Conservation (phyloP, 2,113 vertebrate species). For the Archilochus colubris region DNA sequence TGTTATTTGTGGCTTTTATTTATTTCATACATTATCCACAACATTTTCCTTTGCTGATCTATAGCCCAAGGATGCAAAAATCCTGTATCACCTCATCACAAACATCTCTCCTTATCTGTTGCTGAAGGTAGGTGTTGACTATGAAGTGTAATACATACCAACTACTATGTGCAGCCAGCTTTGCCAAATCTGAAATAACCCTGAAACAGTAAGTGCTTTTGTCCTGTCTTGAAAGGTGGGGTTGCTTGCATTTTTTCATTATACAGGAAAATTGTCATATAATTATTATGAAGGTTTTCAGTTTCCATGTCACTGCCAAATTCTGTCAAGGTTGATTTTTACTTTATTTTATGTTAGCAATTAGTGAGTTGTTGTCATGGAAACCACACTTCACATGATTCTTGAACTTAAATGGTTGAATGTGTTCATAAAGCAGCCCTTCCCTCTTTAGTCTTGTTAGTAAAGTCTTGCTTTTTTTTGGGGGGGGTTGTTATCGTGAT, state of each 20-base stretch:
- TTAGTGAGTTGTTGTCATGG: constrained; percentile 82
- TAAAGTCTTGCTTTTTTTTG: constrained; percentile 28
- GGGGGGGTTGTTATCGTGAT: constrained; percentile 60
- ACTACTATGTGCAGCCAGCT: not conserved
- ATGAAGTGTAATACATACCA: constrained; percentile 16
- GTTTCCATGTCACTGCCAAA: constrained; percentile 61
- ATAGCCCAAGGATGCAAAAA: constrained; percentile 55
- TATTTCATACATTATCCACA: constrained; percentile 34
- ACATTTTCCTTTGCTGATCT: constrained; percentile 36
- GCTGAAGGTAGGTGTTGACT: constrained; percentile 43
- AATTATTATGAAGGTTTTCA: constrained; percentile 35
- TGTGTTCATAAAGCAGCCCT: constrained; percentile 65
- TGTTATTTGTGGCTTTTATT: constrained; percentile 30
- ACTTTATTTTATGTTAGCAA: constrained; percentile 77
- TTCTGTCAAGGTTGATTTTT: constrained; percentile 74
- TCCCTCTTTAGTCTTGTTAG: constrained; percentile 40
- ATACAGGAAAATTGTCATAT: constrained; percentile 50
- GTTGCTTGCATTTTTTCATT: constrained; percentile 22
- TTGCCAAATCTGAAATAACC: constrained; percentile 53
- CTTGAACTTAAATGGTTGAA: constrained; percentile 79
- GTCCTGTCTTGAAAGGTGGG: constrained; percentile 17
- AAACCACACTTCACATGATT: constrained; percentile 78
- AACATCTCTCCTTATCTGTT: constrained; percentile 33
- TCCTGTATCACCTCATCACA: constrained; percentile 40
- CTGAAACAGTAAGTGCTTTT: not conserved